Evolutionary conservation across 2,888 invertebrate genomes (phyloP).

Genomic region (Biston stratarius): DNA sequence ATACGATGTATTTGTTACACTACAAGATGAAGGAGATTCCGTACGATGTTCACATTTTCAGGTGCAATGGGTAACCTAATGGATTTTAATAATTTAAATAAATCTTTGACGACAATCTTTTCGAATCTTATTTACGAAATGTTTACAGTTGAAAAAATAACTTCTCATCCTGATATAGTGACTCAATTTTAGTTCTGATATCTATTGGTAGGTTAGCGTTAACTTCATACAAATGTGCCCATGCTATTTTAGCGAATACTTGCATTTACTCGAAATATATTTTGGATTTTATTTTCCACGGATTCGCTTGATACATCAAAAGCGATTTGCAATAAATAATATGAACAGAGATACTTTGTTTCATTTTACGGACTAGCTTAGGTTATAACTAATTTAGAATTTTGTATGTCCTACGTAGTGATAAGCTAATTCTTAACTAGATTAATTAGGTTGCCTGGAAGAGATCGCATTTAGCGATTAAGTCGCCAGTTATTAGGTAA

Average conservation of each 20-base stretch:
- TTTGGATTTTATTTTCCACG: background rate
- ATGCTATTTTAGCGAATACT: background rate
- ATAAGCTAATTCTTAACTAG: background rate
- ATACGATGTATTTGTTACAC: too few relatives aligned
- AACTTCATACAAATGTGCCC: too few relatives aligned
- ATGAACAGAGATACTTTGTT: slow-evolving; percentile 31
- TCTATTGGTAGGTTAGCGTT: too few relatives aligned
- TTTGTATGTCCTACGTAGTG: slow-evolving; percentile 6
- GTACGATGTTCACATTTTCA: background rate
- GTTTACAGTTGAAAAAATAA: background rate
- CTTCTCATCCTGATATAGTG: too few relatives aligned
- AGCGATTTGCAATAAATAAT: slow-evolving; percentile 29
- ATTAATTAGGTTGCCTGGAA: too few relatives aligned
- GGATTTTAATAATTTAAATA: background rate
- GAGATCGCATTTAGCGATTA: too few relatives aligned
- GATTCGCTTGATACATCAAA: slow-evolving; percentile 11
- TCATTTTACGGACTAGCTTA: slow-evolving; percentile 28
- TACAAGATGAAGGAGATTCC: background rate
- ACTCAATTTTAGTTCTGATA: too few relatives aligned
- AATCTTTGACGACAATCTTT: background rate
- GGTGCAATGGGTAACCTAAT: background rate
- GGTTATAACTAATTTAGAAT: slow-evolving; percentile 5
- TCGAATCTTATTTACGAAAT: slow-evolving; percentile 1
- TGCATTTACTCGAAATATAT: slow-evolving; percentile 5
- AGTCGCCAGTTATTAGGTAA: too few relatives aligned